A percentile compares a stretch with the other conserved stretches of the same genome.
Conservation (phyloP, 2,113 vertebrate genomes). For the Murina feae region DNA sequence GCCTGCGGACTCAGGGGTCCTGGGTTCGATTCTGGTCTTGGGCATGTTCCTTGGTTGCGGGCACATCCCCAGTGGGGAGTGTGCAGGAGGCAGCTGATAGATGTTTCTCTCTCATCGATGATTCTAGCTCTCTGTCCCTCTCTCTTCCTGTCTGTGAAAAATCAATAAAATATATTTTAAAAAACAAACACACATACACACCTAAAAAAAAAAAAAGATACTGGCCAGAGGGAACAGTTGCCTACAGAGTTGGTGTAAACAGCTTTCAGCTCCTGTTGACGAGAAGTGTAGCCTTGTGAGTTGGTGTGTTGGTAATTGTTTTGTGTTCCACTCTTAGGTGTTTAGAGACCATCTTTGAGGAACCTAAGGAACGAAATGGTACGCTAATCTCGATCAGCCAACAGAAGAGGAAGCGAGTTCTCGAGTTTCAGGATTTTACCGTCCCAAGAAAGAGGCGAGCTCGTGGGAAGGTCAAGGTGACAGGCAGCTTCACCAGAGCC, state of each 20-base stretch:
- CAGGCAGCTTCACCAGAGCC: conserved; percentile 81
- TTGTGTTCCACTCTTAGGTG: conserved; percentile 79
- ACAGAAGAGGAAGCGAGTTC: conserved; percentile 91
- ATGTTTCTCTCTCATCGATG: no score
- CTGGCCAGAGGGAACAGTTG: background rate
- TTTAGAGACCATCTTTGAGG: conserved; percentile 97
- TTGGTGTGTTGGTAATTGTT: background rate
- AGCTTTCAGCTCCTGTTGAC: background rate
- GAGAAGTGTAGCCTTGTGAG: background rate
- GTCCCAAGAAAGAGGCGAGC: conserved; percentile 90
- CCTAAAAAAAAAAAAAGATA: background rate
- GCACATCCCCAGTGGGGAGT: no score
- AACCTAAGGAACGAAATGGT: conserved; percentile 94
- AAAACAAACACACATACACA: background rate
- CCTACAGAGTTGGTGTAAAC: background rate
- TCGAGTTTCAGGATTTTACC: conserved; percentile 95
- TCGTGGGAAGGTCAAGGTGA: conserved; percentile 78
- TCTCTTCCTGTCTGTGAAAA: no score
- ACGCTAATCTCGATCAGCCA: conserved; percentile 89
- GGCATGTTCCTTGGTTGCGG: no score
- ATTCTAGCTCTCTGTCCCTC: no score
- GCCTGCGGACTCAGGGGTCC: no score
- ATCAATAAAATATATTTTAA: no score
- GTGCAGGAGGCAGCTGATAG: no score
- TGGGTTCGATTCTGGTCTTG: no score